Evolutionary conservation across 30 jellyfish, hydroid and myxozoan genomes (phyloP).

Genomic region (Aurelia sp.): DNA sequence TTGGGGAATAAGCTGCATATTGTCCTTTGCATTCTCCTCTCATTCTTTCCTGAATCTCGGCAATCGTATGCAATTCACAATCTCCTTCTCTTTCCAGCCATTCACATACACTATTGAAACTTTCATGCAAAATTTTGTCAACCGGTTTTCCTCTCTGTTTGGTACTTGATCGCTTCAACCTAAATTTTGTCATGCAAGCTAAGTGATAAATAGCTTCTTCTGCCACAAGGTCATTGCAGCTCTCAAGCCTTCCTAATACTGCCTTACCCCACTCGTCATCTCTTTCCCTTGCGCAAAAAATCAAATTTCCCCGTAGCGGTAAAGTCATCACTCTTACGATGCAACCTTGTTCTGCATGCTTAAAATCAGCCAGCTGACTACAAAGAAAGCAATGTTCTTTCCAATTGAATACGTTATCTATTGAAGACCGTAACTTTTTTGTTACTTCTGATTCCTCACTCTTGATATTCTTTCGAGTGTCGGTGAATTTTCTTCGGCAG

Average conservation of each 20-base stretch:
- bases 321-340: not conserved
- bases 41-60: slow-evolving; percentile 24
- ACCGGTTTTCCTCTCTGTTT: slow-evolving; percentile 44
- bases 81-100: slow-evolving; percentile 66
- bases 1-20: slow-evolving; percentile 27
- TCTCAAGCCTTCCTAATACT: slow-evolving; percentile 25
- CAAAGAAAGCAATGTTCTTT: slow-evolving; percentile 8
- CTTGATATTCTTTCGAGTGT: too few relatives aligned
- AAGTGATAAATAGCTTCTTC: slow-evolving; percentile 64
- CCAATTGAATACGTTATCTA: slow-evolving; percentile 10
- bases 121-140: slow-evolving; percentile 18
- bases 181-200: slow-evolving; percentile 55
- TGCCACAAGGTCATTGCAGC: slow-evolving; percentile 54
- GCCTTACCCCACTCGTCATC: slow-evolving; percentile 63
- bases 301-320: not conserved
- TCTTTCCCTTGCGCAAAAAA: slow-evolving; percentile 51
- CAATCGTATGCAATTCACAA: slow-evolving; percentile 43
- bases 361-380: slow-evolving; percentile 15
- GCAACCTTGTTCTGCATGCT: slow-evolving; percentile 5
- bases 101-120: slow-evolving; percentile 26
- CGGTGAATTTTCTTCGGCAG: too few relatives aligned
- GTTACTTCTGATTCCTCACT: too few relatives aligned
- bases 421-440: slow-evolving; percentile 6
- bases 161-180: slow-evolving; percentile 5
- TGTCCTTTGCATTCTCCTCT: not conserved